Percentiles rank a stretch among this genome's conserved stretches.
These are phyloP conservation scores for Meloidogyne floridensis DNA, from an alignment of 1,140 invertebrate species.

Conservation along the genomic window DNA sequence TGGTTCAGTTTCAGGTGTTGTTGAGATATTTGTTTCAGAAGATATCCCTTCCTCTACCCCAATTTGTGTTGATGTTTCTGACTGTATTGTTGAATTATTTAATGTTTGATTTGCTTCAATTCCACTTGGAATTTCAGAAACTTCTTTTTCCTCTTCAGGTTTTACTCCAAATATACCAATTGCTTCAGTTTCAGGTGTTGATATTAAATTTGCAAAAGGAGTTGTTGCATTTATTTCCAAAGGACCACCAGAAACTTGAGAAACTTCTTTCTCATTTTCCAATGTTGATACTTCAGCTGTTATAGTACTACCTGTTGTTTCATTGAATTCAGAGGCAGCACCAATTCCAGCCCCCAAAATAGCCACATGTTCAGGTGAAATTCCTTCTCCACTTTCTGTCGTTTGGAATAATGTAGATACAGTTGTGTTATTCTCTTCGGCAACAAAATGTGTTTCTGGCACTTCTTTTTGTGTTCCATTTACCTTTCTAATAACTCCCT, in stretches of 20 bases:
- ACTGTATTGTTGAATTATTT: neutral
- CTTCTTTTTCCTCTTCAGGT: neutral
- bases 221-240: neutral
- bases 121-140: neutral
- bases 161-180: neutral
- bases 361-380: neutral
- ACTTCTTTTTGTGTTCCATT: neutral
- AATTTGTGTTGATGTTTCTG: neutral
- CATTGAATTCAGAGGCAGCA: neutral
- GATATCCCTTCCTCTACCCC: too few species aligned
- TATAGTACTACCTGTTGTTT: constrained; percentile 18
- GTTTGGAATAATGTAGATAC: neutral
- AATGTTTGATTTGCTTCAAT: neutral
- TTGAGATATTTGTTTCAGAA: neutral
- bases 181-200: constrained; percentile 2
- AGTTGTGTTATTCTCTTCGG: neutral
- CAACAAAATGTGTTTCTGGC: neutral
- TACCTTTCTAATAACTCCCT: neutral
- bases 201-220: neutral
- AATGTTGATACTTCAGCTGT: constrained; percentile 12
- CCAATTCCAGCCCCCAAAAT: neutral
- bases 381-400: neutral
- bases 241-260: neutral
- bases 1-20: neutral
- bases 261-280: neutral